Conservation (phyloP, 2,888 invertebrate species). For the Byasa hedistus region DNA sequence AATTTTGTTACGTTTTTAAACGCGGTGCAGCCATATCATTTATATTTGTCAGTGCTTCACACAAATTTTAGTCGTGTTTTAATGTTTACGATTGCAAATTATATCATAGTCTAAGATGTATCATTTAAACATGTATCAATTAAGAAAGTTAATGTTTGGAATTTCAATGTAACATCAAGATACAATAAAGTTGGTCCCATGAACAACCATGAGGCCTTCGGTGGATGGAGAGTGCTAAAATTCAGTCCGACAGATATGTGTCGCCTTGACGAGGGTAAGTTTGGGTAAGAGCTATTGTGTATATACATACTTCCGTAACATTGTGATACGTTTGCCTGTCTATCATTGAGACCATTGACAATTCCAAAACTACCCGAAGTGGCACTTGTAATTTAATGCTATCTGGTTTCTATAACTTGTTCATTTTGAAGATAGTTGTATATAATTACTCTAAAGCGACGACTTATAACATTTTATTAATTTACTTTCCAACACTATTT, state of each 20-base stretch:
- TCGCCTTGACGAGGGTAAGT: constrained; percentile 69
- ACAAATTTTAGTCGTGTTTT: too few species aligned
- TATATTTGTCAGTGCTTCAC: too few species aligned
- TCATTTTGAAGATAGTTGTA: neutral
- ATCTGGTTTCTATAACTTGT: neutral
- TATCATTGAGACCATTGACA: constrained; percentile 28
- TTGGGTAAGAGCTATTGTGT: constrained; percentile 44
- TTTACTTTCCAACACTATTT: too few species aligned
- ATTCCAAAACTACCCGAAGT: constrained; percentile 13
- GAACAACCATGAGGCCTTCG: constrained; percentile 2
- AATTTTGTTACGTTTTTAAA: too few species aligned
- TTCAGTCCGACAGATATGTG: constrained; percentile 70
- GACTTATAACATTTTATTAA: too few species aligned
- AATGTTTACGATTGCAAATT: too few species aligned
- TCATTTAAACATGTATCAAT: neutral
- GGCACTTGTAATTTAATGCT: constrained; percentile 14
- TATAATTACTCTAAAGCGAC: neutral
- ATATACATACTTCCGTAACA: constrained; percentile 31
- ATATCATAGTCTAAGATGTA: neutral
- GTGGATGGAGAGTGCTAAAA: constrained; percentile 49
- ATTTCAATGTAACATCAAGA: constrained; percentile 1
- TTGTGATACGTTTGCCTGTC: constrained; percentile 22
- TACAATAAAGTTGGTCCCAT: constrained; percentile 5
- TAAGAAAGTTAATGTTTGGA: neutral
- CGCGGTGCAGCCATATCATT: too few species aligned